Base-by-base conservation (phyloP, 2,888 invertebrate species). In the Physocephala rufipes region DNA sequence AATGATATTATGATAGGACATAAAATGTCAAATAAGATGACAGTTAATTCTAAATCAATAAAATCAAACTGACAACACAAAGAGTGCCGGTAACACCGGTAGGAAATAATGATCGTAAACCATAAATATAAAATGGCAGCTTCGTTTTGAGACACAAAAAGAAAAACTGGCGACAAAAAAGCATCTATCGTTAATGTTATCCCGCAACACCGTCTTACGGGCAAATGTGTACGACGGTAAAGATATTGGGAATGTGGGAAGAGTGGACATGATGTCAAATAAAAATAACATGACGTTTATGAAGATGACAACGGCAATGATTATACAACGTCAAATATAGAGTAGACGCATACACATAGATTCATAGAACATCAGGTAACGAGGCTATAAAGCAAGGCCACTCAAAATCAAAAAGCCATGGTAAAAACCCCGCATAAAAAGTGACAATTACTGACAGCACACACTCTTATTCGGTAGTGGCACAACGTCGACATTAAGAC, bases 21-120 rank as follows among this genome's bases (percentile, higher is more conserved):
- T 79, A 80, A 79, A 81, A 80, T 81, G 81, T 79, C 79, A 79
- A 79, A 72, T 79, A 80, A 78, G 80, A 78, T 81, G 79, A 79
- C 79, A 78, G 80, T 81, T 79, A 78, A 81, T 79, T 80, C 79
- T 79, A 79, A 43, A 80, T 78, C 63, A 63, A 77, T 79, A 80
- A 78, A 80, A 65, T 30, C 80, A 81, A 81, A 79, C 80, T 79
- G 80, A 81, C 79, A 81, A 73, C 76, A 61, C 19, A 62, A 45
- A 62, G 15, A 21, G 43, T 21, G 45, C 2, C 45, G 1, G 15
- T 5, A 30, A 43, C 61, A 9, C 4, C 53, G 12, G 36, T 9
- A 36, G 36, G 4, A 21, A 28, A 58, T 24, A 58, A 15, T 2
- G 9, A 28, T 26, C 24, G 58, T 26, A 15, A 15, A 12, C 58